Base-by-base conservation (phyloP, 2,797 vertebrate genomes). In the Nannoperca obscura region DNA sequence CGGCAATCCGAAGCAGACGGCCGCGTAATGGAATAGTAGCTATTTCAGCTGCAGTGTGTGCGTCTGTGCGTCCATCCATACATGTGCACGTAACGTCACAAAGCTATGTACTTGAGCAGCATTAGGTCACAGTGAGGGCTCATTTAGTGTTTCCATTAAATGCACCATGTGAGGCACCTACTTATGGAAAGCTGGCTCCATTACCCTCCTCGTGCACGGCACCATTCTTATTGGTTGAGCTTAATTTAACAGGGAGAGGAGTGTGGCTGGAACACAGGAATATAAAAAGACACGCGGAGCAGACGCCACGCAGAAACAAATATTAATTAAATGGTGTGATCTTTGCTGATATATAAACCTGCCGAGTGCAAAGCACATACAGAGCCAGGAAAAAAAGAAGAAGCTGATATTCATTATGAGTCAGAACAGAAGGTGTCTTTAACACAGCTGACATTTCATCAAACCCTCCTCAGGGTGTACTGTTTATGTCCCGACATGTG, bases 141-240 rank as follows among this genome's bases (percentile, higher is more conserved):
- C 87, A 87, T 89, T 92, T 76, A 76, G 83, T 61, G 40, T 80
- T 83, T 74, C 74, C 80, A 80, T 82, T 88, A 89, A 87, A 81
- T 52, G 70, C 66, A 81, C 64, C 50, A 38, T 64, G 62, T 73
- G 70, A 65, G 71, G 53, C 50, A 70, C 71, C 60, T 71, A 76
- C 80, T 69, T 76, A 54, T 68, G 58, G 60, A 81, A 75, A 77
- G 71, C 34, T 70, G 68, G 81, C 82, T 88, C 54, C 40, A 86
- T 86, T 87, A 80, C 74, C 76, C 72, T 73, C 69, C 61, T 59
- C 65, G 54, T 24, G 3, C 81, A 69, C 19, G 1, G 24, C 74
- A 59, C 72, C n/a, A 53, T 57, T 77, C 79, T 80, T 49, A 85
- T 82, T 81, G 76, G 86, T 62, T 70, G 59, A 76, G 85, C 67